A percentile compares a stretch with the other conserved stretches of the same genome.
These are phyloP conservation scores for Drosophila aff. DNA, from an alignment of 1,140 invertebrate species.

Conservation along the genomic window DNA sequence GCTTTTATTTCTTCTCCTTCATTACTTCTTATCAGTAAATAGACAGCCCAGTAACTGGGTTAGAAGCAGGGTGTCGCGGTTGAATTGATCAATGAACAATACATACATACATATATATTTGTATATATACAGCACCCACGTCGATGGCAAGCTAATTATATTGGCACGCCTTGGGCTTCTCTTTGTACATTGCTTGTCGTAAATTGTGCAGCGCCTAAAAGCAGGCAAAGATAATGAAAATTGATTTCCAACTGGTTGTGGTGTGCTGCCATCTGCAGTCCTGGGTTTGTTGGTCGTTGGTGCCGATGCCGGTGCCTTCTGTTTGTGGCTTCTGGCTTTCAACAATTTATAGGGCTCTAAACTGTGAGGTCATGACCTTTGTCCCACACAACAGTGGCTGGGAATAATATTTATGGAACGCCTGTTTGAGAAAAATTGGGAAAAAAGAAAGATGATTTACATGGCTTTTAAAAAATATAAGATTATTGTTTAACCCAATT, in stretches of 20 bases:
- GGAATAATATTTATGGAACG: slow-evolving; percentile 7
- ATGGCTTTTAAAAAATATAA: neutral
- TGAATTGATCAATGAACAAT: slow-evolving; percentile 72
- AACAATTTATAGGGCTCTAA: slow-evolving; percentile 19
- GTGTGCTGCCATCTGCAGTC: slow-evolving; percentile 15
- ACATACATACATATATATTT: neutral
- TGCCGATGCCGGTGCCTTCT: neutral
- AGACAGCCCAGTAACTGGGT: slow-evolving; percentile 43
- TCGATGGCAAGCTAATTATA: slow-evolving; percentile 69
- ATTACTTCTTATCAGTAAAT: slow-evolving; percentile 55
- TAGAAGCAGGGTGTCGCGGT: slow-evolving; percentile 25
- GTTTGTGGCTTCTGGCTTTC: slow-evolving; percentile 14
- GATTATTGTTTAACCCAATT: too few relatives aligned
- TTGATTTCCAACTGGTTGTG: slow-evolving; percentile 64
- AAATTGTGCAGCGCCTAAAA: slow-evolving; percentile 62
- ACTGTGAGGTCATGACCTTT: slow-evolving; percentile 25
- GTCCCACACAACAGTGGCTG: neutral
- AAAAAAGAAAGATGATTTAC: neutral
- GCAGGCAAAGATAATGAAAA: slow-evolving; percentile 66
- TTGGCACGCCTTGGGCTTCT: slow-evolving; percentile 70
- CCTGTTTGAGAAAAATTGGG: neutral
- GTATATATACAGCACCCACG: slow-evolving; percentile 8
- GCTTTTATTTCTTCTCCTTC: slow-evolving; percentile 42
- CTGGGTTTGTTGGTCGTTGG: neutral
- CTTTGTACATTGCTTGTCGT: slow-evolving; percentile 36